phyloP scores from a whole-genome alignment of 2,888 invertebrate genomes.

The Lasioglossum lativentre region DNA sequence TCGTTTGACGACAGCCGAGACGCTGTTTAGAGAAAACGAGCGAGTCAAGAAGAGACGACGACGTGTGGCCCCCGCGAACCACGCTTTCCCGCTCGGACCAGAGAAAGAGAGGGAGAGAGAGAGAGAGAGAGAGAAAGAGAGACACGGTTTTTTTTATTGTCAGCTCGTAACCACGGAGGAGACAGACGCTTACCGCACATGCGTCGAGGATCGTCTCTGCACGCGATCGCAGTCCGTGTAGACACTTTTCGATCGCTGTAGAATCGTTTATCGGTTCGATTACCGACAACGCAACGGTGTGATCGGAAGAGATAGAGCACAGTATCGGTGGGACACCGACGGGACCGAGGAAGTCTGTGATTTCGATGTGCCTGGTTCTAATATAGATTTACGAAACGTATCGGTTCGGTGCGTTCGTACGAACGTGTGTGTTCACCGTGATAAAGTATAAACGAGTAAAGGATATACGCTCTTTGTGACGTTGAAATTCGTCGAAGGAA shows the following conservation, averaged over 20 bases:
- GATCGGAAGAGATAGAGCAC: slow-evolving; percentile 16
- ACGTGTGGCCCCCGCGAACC: slow-evolving; percentile 31
- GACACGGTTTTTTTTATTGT: slow-evolving; percentile 16
- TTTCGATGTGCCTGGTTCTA: slow-evolving; percentile 71
- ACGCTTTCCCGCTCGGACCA: slow-evolving; percentile 46
- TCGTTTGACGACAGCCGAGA: slow-evolving; percentile 29
- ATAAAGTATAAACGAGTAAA: slow-evolving; percentile 20
- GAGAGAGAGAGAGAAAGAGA: slow-evolving; percentile 13
- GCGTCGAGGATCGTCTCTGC: slow-evolving; percentile 1
- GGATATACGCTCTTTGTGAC: slow-evolving; percentile 41
- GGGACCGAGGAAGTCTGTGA: slow-evolving; percentile 69
- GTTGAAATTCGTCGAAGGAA: background rate
- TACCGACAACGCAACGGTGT: background rate
- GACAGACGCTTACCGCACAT: background rate
- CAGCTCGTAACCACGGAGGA: background rate
- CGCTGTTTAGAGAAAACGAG: slow-evolving; percentile 20
- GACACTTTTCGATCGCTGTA: slow-evolving; percentile 5
- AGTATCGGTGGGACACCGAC: slow-evolving; percentile 58
- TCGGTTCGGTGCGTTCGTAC: slow-evolving; percentile 33
- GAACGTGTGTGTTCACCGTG: slow-evolving; percentile 35
- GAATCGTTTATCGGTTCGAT: slow-evolving; percentile 12
- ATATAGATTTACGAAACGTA: slow-evolving; percentile 48
- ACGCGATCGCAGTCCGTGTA: slow-evolving; percentile 12
- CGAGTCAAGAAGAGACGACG: slow-evolving; percentile 34
- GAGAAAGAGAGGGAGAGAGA: slow-evolving; percentile 15